Evolutionary conservation across 2,797 vertebrate species (phyloP).

Genomic region (Morus bassanus): DNA sequence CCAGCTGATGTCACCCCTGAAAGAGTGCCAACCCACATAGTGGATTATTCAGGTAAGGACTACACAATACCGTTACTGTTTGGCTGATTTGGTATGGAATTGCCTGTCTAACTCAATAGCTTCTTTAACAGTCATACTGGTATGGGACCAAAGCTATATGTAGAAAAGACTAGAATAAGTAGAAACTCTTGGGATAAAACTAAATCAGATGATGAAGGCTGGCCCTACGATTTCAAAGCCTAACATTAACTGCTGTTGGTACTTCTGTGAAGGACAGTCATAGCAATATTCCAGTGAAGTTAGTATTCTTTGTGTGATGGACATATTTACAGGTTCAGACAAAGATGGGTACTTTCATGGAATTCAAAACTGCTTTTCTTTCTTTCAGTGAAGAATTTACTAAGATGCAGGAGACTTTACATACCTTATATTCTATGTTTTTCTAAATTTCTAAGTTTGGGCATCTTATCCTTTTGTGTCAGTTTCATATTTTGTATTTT

Average conservation of each 20-base stretch:
- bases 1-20: conserved; percentile 97
- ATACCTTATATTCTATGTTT: background rate
- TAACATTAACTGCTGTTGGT: background rate
- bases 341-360: background rate
- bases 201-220: background rate
- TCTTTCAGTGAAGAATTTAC: background rate
- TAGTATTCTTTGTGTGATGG: background rate
- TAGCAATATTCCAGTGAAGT: background rate
- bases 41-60: conserved; percentile 92
- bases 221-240: background rate
- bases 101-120: background rate
- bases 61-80: background rate
- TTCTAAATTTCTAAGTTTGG: background rate
- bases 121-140: background rate
- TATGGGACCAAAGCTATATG: background rate
- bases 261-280: background rate
- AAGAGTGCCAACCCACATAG: conserved; percentile 96
- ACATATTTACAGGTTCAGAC: background rate
- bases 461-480: background rate
- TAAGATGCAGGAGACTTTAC: background rate
- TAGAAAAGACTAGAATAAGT: background rate
- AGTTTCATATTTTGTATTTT: background rate
- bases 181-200: background rate
- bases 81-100: background rate
- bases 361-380: background rate